These are phyloP conservation scores for Pipistrellus pygmaeus DNA, from an alignment of 2,797 vertebrate species.

Conservation along the genomic window DNA sequence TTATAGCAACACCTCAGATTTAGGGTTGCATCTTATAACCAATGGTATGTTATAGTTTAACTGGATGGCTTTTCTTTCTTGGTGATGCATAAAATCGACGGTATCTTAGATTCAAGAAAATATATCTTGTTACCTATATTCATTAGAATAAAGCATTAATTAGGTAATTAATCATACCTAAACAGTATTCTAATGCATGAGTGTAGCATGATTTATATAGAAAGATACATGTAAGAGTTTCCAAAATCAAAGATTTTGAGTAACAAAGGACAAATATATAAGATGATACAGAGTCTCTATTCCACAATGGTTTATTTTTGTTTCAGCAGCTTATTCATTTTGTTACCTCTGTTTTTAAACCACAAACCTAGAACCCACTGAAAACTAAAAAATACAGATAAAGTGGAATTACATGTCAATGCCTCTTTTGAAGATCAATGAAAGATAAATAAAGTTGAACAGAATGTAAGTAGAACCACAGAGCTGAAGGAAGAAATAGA, in stretches of 20 bases:
- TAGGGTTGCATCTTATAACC: constrained; percentile 29
- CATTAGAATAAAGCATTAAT: background rate
- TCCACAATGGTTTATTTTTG: background rate
- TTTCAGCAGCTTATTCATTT: background rate
- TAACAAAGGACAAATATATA: background rate
- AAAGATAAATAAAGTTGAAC: background rate
- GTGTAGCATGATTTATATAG: background rate
- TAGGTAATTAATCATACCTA: background rate
- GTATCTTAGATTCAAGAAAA: constrained; percentile 36
- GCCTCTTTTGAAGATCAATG: background rate
- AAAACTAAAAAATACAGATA: background rate
- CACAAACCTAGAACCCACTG: background rate
- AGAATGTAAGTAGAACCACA: background rate
- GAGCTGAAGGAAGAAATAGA: background rate
- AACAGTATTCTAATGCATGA: background rate
- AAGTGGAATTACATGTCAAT: background rate
- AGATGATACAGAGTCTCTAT: constrained; percentile 36
- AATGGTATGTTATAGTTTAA: background rate
- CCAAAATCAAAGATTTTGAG: background rate
- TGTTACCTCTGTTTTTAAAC: background rate
- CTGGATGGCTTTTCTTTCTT: background rate
- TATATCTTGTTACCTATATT: background rate
- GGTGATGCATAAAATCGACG: background rate
- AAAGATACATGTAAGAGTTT: constrained; percentile 23
- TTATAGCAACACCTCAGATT: background rate